Conservation (phyloP, 1,140 invertebrate species). For the Drosophila aff. region DNA sequence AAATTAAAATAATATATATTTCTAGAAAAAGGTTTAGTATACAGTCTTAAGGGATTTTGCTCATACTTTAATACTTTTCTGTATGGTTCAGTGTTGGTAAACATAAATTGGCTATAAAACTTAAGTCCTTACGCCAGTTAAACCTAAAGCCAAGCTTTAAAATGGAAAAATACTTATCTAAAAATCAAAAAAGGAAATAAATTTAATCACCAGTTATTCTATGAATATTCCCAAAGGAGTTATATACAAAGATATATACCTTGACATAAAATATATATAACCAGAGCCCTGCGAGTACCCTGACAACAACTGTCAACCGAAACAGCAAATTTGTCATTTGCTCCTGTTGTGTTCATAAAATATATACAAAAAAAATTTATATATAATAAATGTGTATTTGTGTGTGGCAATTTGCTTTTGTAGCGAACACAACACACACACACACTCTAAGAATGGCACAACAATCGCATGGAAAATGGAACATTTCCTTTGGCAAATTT, state of each 20-base stretch:
- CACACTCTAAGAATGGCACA: constrained; percentile 9
- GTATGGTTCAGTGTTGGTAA: not conserved
- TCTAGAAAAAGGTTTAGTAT: not conserved
- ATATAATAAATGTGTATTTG: not conserved
- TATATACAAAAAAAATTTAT: not conserved
- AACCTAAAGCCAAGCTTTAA: not conserved
- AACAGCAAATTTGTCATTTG: constrained; percentile 45
- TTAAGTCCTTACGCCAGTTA: not conserved
- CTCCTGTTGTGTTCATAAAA: not conserved
- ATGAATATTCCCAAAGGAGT: not conserved
- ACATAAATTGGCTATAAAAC: not conserved
- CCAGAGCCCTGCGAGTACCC: not conserved
- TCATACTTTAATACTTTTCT: not conserved
- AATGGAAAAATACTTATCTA: too few species aligned
- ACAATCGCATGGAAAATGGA: constrained; percentile 58
- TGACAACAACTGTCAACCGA: constrained; percentile 36
- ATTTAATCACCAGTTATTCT: not conserved
- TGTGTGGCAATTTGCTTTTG: constrained; percentile 39
- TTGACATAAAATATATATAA: too few species aligned
- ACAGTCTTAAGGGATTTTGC: not conserved
- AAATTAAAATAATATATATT: not conserved
- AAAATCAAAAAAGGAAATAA: not conserved
- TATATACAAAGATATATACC: not conserved
- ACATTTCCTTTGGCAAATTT: constrained; percentile 78
- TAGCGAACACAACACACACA: constrained; percentile 2